Evolutionary conservation across 2,888 invertebrate species (phyloP), one percentile per base, ranked within the genome.

Genomic region (Epistrophe eligans): DNA sequence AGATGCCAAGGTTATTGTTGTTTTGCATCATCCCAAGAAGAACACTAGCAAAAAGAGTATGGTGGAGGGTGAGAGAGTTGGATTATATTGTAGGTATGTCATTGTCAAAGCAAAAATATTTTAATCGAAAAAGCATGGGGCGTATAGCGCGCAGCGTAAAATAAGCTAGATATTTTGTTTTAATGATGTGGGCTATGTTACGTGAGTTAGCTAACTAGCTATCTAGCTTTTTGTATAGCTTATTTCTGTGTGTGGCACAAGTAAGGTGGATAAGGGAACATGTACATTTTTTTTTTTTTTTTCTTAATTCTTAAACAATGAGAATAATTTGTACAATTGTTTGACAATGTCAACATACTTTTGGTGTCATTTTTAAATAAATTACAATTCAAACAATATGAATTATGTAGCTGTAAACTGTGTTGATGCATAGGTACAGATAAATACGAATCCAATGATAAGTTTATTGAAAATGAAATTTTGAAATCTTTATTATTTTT

Each of bases 1-100:
- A 82, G 77, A 77, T 85, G 73, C 85, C 85, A 85, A 85, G 85
- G 85, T 85, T 85, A 85, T 82, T 77, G 70, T 77, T 77, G 73
- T 70, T 35, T 64, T 82, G 76, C 70, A 79, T 71, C 64, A 77
- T 62, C 84, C 70, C 43, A 67, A 67, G 50, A 67, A 50, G 19
- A 50, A 15, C 15, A 4, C 1, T 24, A 7, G 13, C 24, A 8
- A 9, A 8, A 9, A 43, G 6, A n/a, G 45, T 4, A 1, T 45
- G 1, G 9, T 24, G 17, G 10, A 17, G 13, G 6, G 19, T 24
- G n/a, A 4, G 15, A 0, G 17, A 13, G 11, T 9, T 9, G 17
- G 19, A 13, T 13, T 24, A 5, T 17, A 60, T 38, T 1, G 11
- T 13, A 10, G 77, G 77, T 81, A 73, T 81, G 84, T 84, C 80